Conservation (phyloP, 2,888 invertebrate genomes). For the Caenorhabditis zanzibari region DNA sequence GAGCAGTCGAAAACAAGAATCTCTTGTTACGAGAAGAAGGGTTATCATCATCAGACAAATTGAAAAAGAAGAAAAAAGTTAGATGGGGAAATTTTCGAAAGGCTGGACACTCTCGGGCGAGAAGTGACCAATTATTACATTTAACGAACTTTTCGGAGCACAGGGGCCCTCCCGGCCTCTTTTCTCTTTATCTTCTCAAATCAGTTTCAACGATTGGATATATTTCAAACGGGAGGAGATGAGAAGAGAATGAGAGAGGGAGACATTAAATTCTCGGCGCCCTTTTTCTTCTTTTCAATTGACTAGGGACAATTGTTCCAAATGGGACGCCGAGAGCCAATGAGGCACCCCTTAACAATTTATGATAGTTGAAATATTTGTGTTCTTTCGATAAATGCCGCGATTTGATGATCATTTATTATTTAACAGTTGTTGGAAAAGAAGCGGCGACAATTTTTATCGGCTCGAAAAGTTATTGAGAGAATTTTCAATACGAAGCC, state of each 20-base stretch:
- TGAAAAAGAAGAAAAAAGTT: constrained; percentile 21
- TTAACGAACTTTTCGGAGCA: constrained; percentile 30
- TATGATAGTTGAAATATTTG: constrained; percentile 34
- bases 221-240: constrained; percentile 37
- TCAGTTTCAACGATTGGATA: constrained; percentile 47
- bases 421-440: constrained; percentile 17
- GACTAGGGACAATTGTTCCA: constrained; percentile 48
- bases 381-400: constrained; percentile 29
- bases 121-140: constrained; percentile 65
- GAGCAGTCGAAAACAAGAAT: constrained; percentile 51
- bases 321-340: not conserved
- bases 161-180: constrained; percentile 36
- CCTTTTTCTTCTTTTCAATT: constrained; percentile 25
- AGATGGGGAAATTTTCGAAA: constrained; percentile 23
- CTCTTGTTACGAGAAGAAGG: constrained; percentile 32
- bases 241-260: no score
- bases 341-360: constrained; percentile 32
- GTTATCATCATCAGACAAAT: constrained; percentile 30
- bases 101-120: constrained; percentile 29
- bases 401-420: constrained; percentile 30
- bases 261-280: constrained; percentile 57
- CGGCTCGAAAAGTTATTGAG: not conserved
- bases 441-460: not conserved
- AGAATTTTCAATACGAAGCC: no score
- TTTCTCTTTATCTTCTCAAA: constrained; percentile 48